Conservation (phyloP, 2,888 invertebrate genomes). For the Aphodius granarius region DNA sequence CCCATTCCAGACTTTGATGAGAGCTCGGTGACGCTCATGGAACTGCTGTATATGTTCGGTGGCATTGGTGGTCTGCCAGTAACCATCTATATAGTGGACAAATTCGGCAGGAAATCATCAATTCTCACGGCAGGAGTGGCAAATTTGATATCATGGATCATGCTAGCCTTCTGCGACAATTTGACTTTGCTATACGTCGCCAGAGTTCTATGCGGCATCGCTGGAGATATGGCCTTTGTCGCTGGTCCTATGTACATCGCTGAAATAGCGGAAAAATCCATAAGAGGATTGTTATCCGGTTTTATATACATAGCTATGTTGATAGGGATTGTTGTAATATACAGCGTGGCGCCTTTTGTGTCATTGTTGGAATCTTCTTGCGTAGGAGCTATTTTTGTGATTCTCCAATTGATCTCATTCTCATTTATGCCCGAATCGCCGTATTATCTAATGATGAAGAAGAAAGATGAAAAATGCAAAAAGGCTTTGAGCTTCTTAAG, state of each 20-base stretch:
- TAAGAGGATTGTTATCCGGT: slow-evolving; percentile 50
- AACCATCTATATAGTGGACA: slow-evolving; percentile 46
- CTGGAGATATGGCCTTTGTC: slow-evolving; percentile 51
- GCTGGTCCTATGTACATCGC: slow-evolving; percentile 53
- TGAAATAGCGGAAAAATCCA: slow-evolving; percentile 51
- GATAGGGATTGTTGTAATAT: slow-evolving; percentile 49
- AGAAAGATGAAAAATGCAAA: slow-evolving; percentile 42
- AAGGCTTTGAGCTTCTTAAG: slow-evolving; percentile 43
- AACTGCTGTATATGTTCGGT: slow-evolving; percentile 42
- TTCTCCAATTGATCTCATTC: slow-evolving; percentile 44
- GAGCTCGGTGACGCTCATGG: slow-evolving; percentile 41
- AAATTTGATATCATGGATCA: slow-evolving; percentile 47
- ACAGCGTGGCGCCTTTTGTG: slow-evolving; percentile 49
- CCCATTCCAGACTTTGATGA: slow-evolving; percentile 42
- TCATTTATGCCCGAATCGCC: slow-evolving; percentile 52
- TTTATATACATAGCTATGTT: slow-evolving; percentile 52
- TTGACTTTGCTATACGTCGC: slow-evolving; percentile 46
- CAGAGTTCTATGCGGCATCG: slow-evolving; percentile 48
- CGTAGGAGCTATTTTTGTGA: slow-evolving; percentile 43
- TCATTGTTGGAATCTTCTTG: slow-evolving; percentile 46
- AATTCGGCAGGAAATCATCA: slow-evolving; percentile 47
- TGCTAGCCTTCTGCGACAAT: slow-evolving; percentile 46
- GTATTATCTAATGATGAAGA: slow-evolving; percentile 46
- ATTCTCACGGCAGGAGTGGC: slow-evolving; percentile 45
- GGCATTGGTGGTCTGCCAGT: slow-evolving; percentile 46